phyloP scores from a whole-genome alignment of 1,140 invertebrate genomes.

The Drosophila pruinosa region DNA sequence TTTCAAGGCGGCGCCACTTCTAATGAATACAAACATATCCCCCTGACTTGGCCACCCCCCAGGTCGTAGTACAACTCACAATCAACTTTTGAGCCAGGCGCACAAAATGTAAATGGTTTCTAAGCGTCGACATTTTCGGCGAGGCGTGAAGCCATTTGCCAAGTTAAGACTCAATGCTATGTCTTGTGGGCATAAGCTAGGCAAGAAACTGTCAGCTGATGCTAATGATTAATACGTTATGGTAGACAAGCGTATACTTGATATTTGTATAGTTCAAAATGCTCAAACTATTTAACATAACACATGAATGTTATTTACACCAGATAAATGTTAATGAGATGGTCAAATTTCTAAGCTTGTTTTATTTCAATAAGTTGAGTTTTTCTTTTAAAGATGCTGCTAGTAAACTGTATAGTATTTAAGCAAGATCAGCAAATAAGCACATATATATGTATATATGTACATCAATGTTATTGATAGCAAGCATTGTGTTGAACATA shows the following conservation, averaged over 20 bases:
- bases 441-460: too few relatives aligned
- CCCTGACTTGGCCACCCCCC: too few relatives aligned
- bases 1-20: neutral
- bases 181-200: neutral
- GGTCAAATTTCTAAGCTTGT: too few relatives aligned
- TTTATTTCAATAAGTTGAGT: too few relatives aligned
- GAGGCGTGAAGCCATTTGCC: slow-evolving; percentile 49
- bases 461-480: too few relatives aligned
- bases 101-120: slow-evolving; percentile 48
- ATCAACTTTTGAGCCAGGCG: slow-evolving; percentile 16
- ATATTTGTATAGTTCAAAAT: neutral
- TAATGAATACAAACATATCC: slow-evolving; percentile 52
- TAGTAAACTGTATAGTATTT: too few relatives aligned
- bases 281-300: neutral
- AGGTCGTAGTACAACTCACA: slow-evolving; percentile 1
- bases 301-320: neutral
- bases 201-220: neutral
- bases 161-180: neutral
- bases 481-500: too few relatives aligned
- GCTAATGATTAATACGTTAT: neutral
- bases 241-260: neutral
- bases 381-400: too few relatives aligned
- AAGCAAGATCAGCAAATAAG: too few relatives aligned
- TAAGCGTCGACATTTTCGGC: slow-evolving; percentile 42
- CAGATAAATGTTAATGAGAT: too few relatives aligned